phyloP scores from a whole-genome alignment of 2,888 invertebrate species.

The Empis livida region DNA sequence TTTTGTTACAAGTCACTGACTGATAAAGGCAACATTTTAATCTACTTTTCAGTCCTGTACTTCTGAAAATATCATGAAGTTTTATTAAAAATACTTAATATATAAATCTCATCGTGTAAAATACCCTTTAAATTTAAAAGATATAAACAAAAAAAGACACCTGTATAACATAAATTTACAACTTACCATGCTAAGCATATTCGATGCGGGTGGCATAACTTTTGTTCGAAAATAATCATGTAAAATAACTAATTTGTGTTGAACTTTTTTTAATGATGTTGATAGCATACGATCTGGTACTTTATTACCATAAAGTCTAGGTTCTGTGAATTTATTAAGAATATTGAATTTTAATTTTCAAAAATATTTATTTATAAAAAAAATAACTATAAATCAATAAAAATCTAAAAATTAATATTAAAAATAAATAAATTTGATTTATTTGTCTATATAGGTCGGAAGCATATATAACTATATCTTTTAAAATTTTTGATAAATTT shows the following conservation, averaged over 20 bases:
- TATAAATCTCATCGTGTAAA: no score
- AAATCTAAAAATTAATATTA: neutral
- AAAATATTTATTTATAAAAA: neutral
- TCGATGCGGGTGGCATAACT: slow-evolving; percentile 61
- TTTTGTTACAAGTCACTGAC: no score
- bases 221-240: slow-evolving; percentile 66
- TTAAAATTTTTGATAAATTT: no score
- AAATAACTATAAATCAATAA: neutral
- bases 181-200: slow-evolving; percentile 66
- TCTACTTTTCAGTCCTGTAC: no score
- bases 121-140: no score
- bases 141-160: neutral
- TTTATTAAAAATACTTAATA: no score
- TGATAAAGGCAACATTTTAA: no score
- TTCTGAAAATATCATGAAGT: no score
- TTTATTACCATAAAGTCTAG: slow-evolving; percentile 43
- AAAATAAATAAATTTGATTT: neutral
- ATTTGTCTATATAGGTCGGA: neutral
- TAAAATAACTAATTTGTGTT: slow-evolving; percentile 57
- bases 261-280: slow-evolving; percentile 45
- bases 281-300: slow-evolving; percentile 43
- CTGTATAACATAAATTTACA: slow-evolving; percentile 34
- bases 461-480: no score
- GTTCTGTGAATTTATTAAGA: slow-evolving; percentile 37
- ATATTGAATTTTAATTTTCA: neutral